These are phyloP conservation scores for Eleutherodactylus coqui DNA, from an alignment of 2,797 vertebrate species.

Conservation along the genomic window DNA sequence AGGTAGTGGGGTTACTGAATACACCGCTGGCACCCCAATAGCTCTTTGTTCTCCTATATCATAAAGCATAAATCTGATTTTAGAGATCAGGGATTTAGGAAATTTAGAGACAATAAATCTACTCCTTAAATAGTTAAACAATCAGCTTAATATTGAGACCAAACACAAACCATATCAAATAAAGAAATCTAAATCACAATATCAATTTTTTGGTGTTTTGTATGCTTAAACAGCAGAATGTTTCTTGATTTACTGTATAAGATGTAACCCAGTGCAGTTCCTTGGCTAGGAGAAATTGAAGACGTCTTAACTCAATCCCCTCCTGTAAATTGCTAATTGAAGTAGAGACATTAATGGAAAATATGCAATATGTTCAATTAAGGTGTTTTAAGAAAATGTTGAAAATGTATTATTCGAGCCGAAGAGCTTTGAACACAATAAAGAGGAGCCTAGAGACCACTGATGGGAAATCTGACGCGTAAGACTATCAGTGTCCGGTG, in stretches of 20 bases:
- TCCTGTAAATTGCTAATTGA: conserved; percentile 27
- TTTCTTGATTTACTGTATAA: neutral
- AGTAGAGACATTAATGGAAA: conserved; percentile 49
- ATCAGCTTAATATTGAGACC: no score
- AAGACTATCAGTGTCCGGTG: conserved; percentile 72
- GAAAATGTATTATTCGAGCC: conserved; percentile 48
- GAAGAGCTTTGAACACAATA: conserved; percentile 43
- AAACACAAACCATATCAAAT: no score
- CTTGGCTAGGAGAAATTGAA: neutral
- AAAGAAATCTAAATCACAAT: neutral
- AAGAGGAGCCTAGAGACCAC: conserved; percentile 67
- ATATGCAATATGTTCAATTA: conserved; percentile 59
- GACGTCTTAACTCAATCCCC: conserved; percentile 36
- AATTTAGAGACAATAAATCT: no score
- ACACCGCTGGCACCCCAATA: no score
- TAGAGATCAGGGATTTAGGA: no score
- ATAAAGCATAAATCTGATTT: no score
- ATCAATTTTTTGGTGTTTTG: neutral
- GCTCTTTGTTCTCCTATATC: no score
- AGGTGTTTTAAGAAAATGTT: conserved; percentile 59
- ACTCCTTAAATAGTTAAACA: no score
- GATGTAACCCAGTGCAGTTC: neutral
- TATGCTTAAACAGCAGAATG: neutral
- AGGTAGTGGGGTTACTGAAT: no score
- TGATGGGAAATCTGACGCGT: conserved; percentile 75